phyloP scores from a whole-genome alignment of 2,888 invertebrate genomes.

The Allolobophora icterica region DNA sequence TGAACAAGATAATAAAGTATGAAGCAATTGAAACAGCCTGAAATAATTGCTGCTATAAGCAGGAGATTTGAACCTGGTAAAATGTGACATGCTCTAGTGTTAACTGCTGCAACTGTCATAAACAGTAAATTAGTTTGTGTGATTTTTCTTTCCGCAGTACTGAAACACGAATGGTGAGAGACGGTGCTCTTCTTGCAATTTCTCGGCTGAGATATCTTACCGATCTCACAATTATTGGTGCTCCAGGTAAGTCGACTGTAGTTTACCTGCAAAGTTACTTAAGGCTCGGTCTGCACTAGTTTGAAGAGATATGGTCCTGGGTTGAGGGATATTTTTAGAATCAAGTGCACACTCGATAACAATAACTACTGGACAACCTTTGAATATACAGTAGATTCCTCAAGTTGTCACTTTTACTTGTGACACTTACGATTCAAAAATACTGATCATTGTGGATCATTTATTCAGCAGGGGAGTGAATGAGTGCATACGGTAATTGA shows the following conservation, averaged over 20 bases:
- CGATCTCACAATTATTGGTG: conserved; percentile 54
- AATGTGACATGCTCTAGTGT: not conserved
- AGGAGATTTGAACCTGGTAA: not conserved
- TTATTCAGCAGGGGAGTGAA: not conserved
- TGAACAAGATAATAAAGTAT: not conserved
- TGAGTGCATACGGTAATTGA: not conserved
- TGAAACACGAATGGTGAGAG: conserved; percentile 49
- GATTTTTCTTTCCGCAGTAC: conserved; percentile 45
- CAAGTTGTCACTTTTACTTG: no score
- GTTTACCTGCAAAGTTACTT: not conserved
- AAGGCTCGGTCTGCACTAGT: no score
- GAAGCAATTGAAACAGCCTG: not conserved
- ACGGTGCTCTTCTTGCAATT: conserved; percentile 45
- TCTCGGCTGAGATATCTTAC: conserved; percentile 50
- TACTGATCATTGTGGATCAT: not conserved
- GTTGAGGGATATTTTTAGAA: not conserved
- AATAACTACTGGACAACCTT: no score
- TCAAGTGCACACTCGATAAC: no score
- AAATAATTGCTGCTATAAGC: not conserved
- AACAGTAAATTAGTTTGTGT: not conserved
- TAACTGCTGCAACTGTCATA: not conserved
- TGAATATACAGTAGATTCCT: no score
- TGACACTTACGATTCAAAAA: not conserved
- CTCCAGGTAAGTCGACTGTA: conserved; percentile 52
- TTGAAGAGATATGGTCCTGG: not conserved